These are phyloP conservation scores for Drosophila cognata DNA, from an alignment of 2,888 invertebrate species.

Conservation along the genomic window DNA sequence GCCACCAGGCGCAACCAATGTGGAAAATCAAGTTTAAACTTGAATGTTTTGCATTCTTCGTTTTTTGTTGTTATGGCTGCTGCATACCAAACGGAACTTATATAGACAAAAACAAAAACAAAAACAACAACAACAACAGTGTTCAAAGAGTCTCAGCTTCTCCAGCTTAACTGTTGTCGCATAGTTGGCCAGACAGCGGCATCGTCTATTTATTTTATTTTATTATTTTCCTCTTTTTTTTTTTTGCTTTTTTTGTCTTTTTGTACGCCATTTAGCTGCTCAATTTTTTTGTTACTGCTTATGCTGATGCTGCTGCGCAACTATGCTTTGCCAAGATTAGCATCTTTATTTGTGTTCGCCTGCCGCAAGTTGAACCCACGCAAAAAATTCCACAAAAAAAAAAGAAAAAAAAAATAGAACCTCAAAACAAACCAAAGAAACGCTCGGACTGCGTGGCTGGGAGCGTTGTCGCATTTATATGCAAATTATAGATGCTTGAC, in stretches of 20 bases:
- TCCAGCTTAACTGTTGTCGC: constrained; percentile 37
- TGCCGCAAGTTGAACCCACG: constrained; percentile 64
- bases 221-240: constrained; percentile 26
- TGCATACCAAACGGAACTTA: constrained; percentile 67
- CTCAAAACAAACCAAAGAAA: constrained; percentile 42
- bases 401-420: constrained; percentile 3
- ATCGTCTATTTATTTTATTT: constrained; percentile 50
- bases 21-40: constrained; percentile 72
- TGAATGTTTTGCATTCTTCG: constrained; percentile 61
- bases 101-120: constrained; percentile 22
- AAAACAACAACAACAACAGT: constrained; percentile 23
- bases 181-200: constrained; percentile 56
- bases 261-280: constrained; percentile 63
- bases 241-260: constrained; percentile 41
- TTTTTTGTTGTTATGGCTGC: constrained; percentile 22
- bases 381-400: constrained; percentile 16
- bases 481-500: constrained; percentile 78
- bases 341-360: constrained; percentile 79
- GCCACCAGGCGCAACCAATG: constrained; percentile 44
- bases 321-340: constrained; percentile 73
- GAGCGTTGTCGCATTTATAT: constrained; percentile 76
- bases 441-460: constrained; percentile 57
- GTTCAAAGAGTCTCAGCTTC: constrained; percentile 58
- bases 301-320: constrained; percentile 46
- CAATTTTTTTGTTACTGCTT: constrained; percentile 43